Evolutionary conservation across 2,888 invertebrate genomes (phyloP).

Genomic region (Nasonia oneida): DNA sequence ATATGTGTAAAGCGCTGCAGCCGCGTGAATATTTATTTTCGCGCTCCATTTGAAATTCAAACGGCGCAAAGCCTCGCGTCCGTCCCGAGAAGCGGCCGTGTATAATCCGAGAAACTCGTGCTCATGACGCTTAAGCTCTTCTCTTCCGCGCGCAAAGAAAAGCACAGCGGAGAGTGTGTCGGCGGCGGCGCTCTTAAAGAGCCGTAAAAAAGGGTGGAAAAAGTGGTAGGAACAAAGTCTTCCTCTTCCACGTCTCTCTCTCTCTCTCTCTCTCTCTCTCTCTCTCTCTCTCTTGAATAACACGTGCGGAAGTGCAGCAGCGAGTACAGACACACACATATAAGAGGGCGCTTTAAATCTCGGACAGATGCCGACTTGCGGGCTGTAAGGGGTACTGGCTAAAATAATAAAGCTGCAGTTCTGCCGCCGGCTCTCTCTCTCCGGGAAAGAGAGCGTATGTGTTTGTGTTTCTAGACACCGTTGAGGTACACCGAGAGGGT

Average conservation of each 20-base stretch:
- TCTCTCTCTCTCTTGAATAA: constrained; percentile 14
- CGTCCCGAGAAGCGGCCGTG: neutral
- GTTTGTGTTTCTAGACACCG: constrained; percentile 74
- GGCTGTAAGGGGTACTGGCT: neutral
- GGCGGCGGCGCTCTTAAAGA: neutral
- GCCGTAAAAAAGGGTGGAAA: constrained; percentile 7
- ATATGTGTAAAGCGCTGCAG: neutral
- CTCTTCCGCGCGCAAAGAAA: neutral
- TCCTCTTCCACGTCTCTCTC: neutral
- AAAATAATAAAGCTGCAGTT: constrained; percentile 25
- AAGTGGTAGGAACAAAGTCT: constrained; percentile 19
- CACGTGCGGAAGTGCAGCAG: constrained; percentile 38
- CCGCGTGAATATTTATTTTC: constrained; percentile 27
- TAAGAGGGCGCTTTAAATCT: constrained; percentile 24
- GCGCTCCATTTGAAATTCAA: neutral
- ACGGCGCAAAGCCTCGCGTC: neutral
- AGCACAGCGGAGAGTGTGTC: neutral
- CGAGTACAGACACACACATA: neutral
- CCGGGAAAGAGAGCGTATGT: constrained; percentile 62
- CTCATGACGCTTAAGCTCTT: constrained; percentile 24
- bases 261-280: constrained; percentile 1
- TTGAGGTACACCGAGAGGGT: constrained; percentile 53
- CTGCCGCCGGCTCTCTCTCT: neutral
- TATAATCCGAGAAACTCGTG: constrained; percentile 22
- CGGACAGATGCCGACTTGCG: constrained; percentile 68